These are phyloP conservation scores for Saguinus imperator DNA, from an alignment of 2,113 vertebrate genomes.

Conservation along the genomic window DNA sequence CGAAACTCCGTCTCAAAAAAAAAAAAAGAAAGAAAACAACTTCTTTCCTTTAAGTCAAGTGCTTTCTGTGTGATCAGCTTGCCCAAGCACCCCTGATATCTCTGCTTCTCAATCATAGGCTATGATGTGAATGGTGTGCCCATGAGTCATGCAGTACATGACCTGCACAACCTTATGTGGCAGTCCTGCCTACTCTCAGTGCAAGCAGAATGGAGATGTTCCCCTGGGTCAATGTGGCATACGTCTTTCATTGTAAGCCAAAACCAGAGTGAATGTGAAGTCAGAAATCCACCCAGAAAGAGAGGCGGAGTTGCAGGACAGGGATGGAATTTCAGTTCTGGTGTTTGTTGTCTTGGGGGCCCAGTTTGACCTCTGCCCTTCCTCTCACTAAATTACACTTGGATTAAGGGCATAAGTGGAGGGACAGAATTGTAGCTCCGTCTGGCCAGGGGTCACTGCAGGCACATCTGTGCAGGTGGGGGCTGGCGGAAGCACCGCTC, in stretches of 20 bases:
- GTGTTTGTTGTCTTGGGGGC: background rate
- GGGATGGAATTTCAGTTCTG: background rate
- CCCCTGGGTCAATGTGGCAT: background rate
- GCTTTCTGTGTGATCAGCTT: background rate
- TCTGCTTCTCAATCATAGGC: background rate
- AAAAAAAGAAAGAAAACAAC: background rate
- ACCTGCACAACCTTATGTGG: background rate
- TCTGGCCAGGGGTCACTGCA: too few relatives aligned
- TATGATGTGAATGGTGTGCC: background rate
- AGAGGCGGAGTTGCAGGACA: background rate
- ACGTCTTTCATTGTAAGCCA: background rate
- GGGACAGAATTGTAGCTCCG: too few relatives aligned
- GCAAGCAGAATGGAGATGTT: background rate
- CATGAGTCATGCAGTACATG: background rate
- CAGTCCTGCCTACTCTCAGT: background rate
- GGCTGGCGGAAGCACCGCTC: too few relatives aligned
- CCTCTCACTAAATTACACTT: background rate
- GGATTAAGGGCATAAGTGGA: too few relatives aligned
- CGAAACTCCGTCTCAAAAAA: too few relatives aligned
- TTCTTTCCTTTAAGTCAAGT: background rate
- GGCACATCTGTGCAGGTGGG: too few relatives aligned
- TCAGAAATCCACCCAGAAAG: background rate
- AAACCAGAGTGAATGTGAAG: background rate
- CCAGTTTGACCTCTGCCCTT: background rate
- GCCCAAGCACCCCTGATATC: background rate